Evolutionary conservation across 2,113 vertebrate genomes (phyloP), one percentile per base, ranked within the genome.

Genomic region (Epinephelus cyanopodus): DNA sequence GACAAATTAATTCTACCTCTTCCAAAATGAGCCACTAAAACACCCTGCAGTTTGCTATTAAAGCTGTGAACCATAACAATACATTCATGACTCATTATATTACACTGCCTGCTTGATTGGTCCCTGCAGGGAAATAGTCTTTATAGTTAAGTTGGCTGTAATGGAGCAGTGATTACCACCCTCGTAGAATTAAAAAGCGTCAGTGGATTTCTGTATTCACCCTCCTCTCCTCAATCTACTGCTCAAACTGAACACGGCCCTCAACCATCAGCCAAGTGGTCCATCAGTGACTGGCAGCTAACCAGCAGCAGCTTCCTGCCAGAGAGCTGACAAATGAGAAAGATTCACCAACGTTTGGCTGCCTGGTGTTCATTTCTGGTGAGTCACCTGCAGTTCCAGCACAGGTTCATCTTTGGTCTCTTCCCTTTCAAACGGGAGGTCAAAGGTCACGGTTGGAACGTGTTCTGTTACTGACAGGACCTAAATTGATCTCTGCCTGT

Each of bases 41-140:
- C 63, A 62, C 23, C 73, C 25, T 6, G 15, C 15, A 61, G 70
- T 63, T 86, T 72, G 66, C 17, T 48, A n/a, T 8, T 17, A 61
- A 39, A 73, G 53, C 71, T 47, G 1, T 29, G 13, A 79, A 48
- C 52, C 74, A 54, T 52, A 62, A 62, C 62, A 47, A 33, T 39
- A 27, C 21, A 21, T 61, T 79, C 52, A 79, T 47, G 77, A 47
- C 70, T 90, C 62, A 76, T 86, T 89, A 70, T 45, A 58, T 58
- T n/a, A n/a, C 37, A 9, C 57, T 13, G 62, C 39, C 77, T 33
- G 54, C 60, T 69, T 72, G 80, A 81, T 84, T 52, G 47, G 52
- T 56, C 75, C 74, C 83, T 79, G 70, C 70, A 58, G 83, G 81
- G 73, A 63, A 48, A 52, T 4, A 0, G 11, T 33, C 57, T 60